Conservation (phyloP, 2,113 vertebrate genomes). For the Chrysochloris asiatica region DNA sequence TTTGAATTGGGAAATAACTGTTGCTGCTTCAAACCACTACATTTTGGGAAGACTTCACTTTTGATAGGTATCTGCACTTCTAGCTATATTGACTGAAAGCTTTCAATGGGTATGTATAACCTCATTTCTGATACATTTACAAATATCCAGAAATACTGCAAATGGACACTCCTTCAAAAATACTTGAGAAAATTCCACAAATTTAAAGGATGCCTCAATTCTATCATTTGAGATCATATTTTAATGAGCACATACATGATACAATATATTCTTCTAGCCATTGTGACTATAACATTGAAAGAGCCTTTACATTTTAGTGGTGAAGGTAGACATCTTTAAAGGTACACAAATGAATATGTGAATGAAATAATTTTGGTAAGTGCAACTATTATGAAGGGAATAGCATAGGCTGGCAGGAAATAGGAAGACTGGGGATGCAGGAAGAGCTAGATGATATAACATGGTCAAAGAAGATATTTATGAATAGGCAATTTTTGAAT, state of each 20-base stretch:
- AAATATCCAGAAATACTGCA: not conserved
- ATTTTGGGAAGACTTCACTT: not conserved
- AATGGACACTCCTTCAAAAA: not conserved
- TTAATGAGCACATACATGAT: not conserved
- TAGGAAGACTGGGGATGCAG: fast-evolving
- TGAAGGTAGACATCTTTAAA: not conserved
- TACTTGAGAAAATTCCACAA: not conserved
- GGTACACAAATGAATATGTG: not conserved
- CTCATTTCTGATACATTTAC: not conserved
- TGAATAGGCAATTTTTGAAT: not conserved
- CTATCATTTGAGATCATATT: not conserved
- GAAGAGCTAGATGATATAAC: not conserved
- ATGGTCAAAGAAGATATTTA: not conserved
- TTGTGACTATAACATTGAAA: not conserved
- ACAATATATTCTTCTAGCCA: not conserved
- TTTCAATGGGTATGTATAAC: not conserved
- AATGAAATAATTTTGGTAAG: not conserved
- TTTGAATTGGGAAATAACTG: not conserved
- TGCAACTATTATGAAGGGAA: not conserved
- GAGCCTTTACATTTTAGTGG: not conserved
- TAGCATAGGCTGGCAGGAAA: not conserved
- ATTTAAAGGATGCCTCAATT: not conserved
- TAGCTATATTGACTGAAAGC: not conserved
- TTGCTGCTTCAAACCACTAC: not conserved
- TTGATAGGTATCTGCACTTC: not conserved